These are phyloP conservation scores for Carollia perspicillata DNA, from an alignment of 2,113 vertebrate species.

Conservation along the genomic window DNA sequence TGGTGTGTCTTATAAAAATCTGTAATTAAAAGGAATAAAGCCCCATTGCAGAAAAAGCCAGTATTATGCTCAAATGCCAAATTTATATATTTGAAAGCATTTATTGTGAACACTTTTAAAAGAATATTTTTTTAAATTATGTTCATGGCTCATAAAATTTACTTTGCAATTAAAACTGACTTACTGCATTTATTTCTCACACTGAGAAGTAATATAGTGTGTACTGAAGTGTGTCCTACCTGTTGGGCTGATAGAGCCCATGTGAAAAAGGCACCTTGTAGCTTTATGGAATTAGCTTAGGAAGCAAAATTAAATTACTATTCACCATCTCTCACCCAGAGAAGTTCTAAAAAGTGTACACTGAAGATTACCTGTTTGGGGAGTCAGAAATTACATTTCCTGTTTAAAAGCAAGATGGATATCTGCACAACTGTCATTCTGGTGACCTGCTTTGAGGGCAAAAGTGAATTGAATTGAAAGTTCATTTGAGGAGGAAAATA, in stretches of 20 bases:
- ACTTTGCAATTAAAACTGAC: background rate
- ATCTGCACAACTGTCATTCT: background rate
- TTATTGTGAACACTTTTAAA: background rate
- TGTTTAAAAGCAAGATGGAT: background rate
- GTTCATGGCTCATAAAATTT: constrained; percentile 7
- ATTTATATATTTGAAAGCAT: constrained; percentile 18
- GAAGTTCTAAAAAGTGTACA: background rate
- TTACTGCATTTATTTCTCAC: background rate
- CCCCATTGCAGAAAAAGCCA: background rate
- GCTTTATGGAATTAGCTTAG: background rate
- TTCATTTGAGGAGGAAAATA: background rate
- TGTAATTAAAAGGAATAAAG: background rate
- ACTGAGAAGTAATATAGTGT: background rate
- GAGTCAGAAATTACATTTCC: background rate
- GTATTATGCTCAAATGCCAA: background rate
- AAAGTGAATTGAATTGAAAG: background rate
- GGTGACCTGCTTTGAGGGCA: background rate
- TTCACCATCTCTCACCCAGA: background rate
- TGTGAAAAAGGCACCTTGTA: background rate
- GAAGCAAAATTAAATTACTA: constrained; percentile 29
- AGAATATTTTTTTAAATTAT: background rate
- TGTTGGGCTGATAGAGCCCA: background rate
- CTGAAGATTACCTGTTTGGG: background rate
- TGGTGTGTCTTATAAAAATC: background rate
- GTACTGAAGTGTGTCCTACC: background rate